These are phyloP conservation scores for Drosophila macrothrix DNA, from an alignment of 2,888 invertebrate species.

Conservation along the genomic window DNA sequence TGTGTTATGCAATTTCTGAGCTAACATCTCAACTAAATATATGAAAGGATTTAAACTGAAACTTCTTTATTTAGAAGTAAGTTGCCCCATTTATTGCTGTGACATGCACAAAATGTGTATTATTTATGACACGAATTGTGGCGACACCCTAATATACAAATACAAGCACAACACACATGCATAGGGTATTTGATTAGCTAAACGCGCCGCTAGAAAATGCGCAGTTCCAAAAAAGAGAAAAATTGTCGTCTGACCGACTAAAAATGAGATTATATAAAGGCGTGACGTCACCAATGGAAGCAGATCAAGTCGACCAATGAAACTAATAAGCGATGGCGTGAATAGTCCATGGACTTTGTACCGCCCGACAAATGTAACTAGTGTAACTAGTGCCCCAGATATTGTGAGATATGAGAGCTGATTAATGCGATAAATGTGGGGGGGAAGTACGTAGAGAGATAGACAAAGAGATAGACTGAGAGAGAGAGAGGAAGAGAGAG, in stretches of 20 bases:
- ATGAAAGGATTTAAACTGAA: not conserved
- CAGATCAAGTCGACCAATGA: not conserved
- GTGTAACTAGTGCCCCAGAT: constrained; percentile 28
- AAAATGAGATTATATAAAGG: constrained; percentile 46
- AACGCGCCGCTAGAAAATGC: constrained; percentile 42
- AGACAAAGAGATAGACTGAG: not conserved
- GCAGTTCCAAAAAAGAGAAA: constrained; percentile 35
- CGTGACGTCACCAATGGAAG: constrained; percentile 44
- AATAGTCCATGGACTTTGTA: constrained; percentile 43
- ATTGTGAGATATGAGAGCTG: constrained; percentile 16
- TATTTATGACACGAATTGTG: constrained; percentile 30
- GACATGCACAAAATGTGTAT: constrained; percentile 36
- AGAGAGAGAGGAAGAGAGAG: not conserved
- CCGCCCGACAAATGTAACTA: constrained; percentile 33
- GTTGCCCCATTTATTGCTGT: not conserved
- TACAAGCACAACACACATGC: constrained; percentile 5
- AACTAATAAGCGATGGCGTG: constrained; percentile 8
- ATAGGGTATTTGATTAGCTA: constrained; percentile 32
- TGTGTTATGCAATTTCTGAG: not conserved
- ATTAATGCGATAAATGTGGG: constrained; percentile 1
- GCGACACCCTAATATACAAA: constrained; percentile 8
- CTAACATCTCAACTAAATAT: not conserved
- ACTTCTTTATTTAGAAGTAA: not conserved
- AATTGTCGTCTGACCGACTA: constrained; percentile 17
- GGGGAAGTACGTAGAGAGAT: not conserved